These are phyloP conservation scores for Erebia palarica DNA, from an alignment of 2,888 invertebrate genomes.

Conservation along the genomic window DNA sequence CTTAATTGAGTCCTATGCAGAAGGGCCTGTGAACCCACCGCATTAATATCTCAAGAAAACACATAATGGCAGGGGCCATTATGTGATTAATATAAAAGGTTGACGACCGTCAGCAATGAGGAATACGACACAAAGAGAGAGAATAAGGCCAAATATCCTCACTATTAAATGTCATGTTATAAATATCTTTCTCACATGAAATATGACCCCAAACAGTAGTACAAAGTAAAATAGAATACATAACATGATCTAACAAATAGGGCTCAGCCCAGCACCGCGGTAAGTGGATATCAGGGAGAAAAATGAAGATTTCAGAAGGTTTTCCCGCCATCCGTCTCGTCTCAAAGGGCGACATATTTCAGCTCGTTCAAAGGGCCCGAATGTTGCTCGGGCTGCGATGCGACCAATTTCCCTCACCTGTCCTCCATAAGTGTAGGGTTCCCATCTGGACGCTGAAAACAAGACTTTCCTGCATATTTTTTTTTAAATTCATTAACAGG, in stretches of 20 bases:
- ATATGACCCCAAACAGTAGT: not conserved
- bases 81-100: too few species aligned
- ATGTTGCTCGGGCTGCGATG: conserved; percentile 25
- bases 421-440: conserved; percentile 16
- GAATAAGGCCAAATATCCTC: too few species aligned
- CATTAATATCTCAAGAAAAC: too few species aligned
- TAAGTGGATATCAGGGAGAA: conserved; percentile 23
- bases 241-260: conserved; percentile 6
- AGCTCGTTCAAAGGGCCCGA: conserved; percentile 21
- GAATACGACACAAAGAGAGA: too few species aligned
- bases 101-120: too few species aligned
- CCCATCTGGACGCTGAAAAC: not conserved
- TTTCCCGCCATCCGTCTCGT: conserved; percentile 27
- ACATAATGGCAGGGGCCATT: too few species aligned
- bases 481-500: not conserved
- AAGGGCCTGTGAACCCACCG: too few species aligned
- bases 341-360: conserved; percentile 29
- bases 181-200: not conserved
- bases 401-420: conserved; percentile 27
- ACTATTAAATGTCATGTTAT: not conserved
- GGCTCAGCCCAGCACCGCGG: not conserved
- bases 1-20: too few species aligned
- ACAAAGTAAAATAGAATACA: not conserved
- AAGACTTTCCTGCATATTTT: not conserved
- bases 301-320: conserved; percentile 32